phyloP scores from a whole-genome alignment of 2,888 invertebrate genomes.

The Latheticus oryzae region DNA sequence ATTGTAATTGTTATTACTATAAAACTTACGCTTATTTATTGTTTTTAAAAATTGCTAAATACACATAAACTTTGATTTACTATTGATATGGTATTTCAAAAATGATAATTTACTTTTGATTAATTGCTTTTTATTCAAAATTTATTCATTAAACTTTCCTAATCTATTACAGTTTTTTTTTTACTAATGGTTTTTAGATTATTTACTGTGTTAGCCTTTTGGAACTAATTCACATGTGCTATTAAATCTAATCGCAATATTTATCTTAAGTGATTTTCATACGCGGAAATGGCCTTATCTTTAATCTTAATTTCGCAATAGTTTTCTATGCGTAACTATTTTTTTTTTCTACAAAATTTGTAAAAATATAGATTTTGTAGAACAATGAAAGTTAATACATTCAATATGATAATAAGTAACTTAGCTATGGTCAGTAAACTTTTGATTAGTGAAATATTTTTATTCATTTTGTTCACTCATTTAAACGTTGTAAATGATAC shows the following conservation, averaged over 20 bases:
- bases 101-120: no score
- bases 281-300: conserved; percentile 20
- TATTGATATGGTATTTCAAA: no score
- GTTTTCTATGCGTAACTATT: no score
- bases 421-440: conserved; percentile 8
- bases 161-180: background rate
- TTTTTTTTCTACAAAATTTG: conserved; percentile 18
- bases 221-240: conserved; percentile 8
- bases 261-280: conserved; percentile 3
- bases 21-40: conserved; percentile 19
- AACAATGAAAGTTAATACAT: background rate
- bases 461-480: conserved; percentile 11
- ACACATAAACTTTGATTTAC: no score
- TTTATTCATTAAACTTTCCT: background rate
- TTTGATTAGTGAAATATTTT: conserved; percentile 11
- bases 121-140: no score
- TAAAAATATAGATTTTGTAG: no score
- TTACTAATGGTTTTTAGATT: background rate
- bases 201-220: no score
- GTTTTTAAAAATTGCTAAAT: conserved; percentile 18
- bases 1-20: conserved; percentile 26
- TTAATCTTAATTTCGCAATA: conserved; percentile 15
- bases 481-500: conserved; percentile 14
- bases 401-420: conserved; percentile 6
- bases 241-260: conserved; percentile 9